Evolutionary conservation across 2,797 vertebrate genomes (phyloP).

Genomic region (Bradypus variegatus): DNA sequence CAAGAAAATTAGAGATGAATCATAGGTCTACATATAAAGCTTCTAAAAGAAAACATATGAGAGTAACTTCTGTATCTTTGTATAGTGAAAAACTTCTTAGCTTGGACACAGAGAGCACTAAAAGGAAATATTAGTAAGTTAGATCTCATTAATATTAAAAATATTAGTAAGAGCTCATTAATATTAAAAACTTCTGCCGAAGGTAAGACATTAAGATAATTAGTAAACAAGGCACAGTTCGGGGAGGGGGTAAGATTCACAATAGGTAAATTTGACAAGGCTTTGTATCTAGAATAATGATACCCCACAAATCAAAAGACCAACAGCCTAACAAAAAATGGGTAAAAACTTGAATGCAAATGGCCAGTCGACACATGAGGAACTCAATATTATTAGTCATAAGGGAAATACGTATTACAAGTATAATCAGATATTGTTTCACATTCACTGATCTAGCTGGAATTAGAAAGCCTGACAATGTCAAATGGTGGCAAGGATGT

Average conservation of each 20-base stretch:
- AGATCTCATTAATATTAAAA: neutral
- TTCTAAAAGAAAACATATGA: neutral
- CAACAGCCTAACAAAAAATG: neutral
- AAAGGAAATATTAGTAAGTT: neutral
- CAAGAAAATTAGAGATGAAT: neutral
- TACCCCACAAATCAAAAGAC: neutral
- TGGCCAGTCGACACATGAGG: neutral
- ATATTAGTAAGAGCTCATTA: too few species aligned
- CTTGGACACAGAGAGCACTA: neutral
- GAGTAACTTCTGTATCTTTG: neutral
- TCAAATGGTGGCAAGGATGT: neutral
- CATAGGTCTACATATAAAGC: neutral
- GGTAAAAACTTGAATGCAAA: neutral
- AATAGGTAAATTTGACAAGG: neutral
- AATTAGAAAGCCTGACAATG: neutral
- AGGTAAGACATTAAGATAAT: neutral
- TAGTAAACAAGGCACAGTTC: neutral
- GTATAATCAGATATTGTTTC: neutral
- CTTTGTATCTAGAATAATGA: conserved; percentile 4
- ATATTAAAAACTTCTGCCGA: neutral
- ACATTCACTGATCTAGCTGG: neutral
- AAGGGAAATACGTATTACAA: neutral
- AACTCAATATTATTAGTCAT: neutral
- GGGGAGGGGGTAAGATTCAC: neutral
- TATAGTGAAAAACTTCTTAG: neutral